Base-by-base conservation (phyloP, 1,140 invertebrate species). In the Dendrolimus kikuchii region DNA sequence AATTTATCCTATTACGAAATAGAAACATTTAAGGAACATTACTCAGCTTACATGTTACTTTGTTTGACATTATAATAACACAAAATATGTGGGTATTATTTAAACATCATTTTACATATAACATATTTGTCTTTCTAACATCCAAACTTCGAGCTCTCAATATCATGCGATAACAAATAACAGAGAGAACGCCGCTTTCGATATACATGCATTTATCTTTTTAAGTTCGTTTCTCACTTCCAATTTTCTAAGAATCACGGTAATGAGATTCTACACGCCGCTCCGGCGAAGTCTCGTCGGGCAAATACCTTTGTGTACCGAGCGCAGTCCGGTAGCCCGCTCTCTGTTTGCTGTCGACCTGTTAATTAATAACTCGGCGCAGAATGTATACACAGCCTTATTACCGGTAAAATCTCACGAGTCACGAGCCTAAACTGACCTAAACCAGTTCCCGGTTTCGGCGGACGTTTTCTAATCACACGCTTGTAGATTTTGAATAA, bases 371-470 rank as follows among this genome's bases (percentile, higher is more conserved):
- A 83, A 86, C 80, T 73, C 80, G 77, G 61, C 68, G 74, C 68
- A 64, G 72, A 66, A 60, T 86, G 79, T 86, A 68, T 84, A 77
- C 82, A 81, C 80, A 82, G 77, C 82, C 82, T 86, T 86, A 86
- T 86, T 86, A 86, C 82, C 66, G 69, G 81, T 86, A 82, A 81
- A 84, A 86, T 86, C 79, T 84, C 76, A 84, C 81, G 66, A 78
- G 79, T 84, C 82, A 86, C 82, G 82, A 86, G 77, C 74, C 68
- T 65, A 67, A 73, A 74, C 71, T 61, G 58, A 71, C 65, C 52
- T 60, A 79, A 83, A 81, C 78, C 75, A 77, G 80, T 83, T 80
- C 59, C 65, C 53, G 66, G 69, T 70, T 77, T 77, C 62, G 71
- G 65, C 60, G 62, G 53, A 65, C 68, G 69, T 75, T 81, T 80